Conservation (phyloP, 2,113 vertebrate genomes). For the Lasiurus cinereus region DNA sequence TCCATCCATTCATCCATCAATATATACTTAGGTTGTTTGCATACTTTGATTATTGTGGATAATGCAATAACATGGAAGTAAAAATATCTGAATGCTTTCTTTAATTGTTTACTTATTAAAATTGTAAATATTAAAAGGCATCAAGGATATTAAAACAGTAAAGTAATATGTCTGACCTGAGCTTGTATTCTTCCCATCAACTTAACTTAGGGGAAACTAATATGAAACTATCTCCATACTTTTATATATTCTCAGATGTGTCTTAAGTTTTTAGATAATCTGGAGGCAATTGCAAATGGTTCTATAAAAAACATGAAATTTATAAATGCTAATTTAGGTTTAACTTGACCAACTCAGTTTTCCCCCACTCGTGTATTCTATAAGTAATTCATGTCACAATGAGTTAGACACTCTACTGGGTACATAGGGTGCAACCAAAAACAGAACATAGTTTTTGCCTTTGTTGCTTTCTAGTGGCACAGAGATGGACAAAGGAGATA, state of each 20-base stretch:
- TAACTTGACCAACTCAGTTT: background rate
- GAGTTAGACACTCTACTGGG: background rate
- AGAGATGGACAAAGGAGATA: background rate
- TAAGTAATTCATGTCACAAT: background rate
- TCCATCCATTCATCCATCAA: background rate
- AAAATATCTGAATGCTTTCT: background rate
- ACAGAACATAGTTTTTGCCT: background rate
- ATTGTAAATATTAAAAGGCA: conserved; percentile 5
- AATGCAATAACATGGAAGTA: background rate
- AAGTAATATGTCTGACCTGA: background rate
- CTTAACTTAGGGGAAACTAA: background rate
- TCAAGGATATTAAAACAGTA: background rate
- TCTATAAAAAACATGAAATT: background rate
- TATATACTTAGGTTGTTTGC: background rate
- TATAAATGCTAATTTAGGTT: background rate
- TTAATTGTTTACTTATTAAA: background rate
- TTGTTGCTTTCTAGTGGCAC: background rate
- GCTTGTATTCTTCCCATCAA: background rate
- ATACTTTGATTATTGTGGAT: background rate
- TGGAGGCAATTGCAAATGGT: background rate
- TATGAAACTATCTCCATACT: background rate
- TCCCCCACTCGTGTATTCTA: background rate
- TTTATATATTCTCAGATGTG: background rate
- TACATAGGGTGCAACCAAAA: background rate
- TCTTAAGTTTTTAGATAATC: background rate